A percentile compares a stretch with the other conserved stretches of the same genome.
Evolutionary conservation across 2,888 invertebrate genomes (phyloP).

Genomic region (Rhagophthalmus giganteus): DNA sequence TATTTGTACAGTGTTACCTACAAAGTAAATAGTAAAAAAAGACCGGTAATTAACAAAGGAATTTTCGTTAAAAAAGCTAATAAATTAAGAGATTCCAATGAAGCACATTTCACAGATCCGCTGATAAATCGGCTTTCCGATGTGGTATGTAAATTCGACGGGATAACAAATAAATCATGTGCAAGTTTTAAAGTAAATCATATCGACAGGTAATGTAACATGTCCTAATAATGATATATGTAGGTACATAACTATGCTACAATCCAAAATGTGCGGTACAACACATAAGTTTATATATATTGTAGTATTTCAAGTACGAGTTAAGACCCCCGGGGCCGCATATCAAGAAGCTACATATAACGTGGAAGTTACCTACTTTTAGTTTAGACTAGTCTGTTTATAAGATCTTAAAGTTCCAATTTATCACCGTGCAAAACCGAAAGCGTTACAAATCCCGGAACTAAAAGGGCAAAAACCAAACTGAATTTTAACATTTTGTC

Average conservation of each 20-base stretch:
- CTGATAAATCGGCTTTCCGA: conserved; percentile 24
- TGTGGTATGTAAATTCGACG: conserved; percentile 14
- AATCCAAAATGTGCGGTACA: conserved; percentile 8
- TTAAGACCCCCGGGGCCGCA: conserved; percentile 4
- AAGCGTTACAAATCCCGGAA: too few species aligned
- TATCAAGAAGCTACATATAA: conserved; percentile 5
- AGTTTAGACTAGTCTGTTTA: not conserved
- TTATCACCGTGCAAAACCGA: too few species aligned
- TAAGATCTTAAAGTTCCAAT: too few species aligned
- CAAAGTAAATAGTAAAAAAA: too few species aligned
- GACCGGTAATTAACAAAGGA: too few species aligned
- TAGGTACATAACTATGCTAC: not conserved
- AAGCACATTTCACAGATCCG: conserved; percentile 25
- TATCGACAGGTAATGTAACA: conserved; percentile 35
- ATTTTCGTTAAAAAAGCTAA: too few species aligned
- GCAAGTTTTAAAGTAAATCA: conserved; percentile 38
- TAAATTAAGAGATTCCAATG: conserved; percentile 14
- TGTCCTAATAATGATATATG: conserved; percentile 34
- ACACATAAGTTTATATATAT: conserved; percentile 2
- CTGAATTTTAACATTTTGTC: conserved; percentile 1
- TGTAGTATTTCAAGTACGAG: conserved; percentile 9
- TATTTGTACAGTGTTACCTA: not conserved
- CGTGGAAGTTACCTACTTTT: not conserved
- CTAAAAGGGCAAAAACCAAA: too few species aligned
- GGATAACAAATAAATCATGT: conserved; percentile 24